A percentile compares a stretch with the other conserved stretches of the same genome.
Evolutionary conservation across 2,797 vertebrate species (phyloP).

Genomic region (Lagodon rhomboides): DNA sequence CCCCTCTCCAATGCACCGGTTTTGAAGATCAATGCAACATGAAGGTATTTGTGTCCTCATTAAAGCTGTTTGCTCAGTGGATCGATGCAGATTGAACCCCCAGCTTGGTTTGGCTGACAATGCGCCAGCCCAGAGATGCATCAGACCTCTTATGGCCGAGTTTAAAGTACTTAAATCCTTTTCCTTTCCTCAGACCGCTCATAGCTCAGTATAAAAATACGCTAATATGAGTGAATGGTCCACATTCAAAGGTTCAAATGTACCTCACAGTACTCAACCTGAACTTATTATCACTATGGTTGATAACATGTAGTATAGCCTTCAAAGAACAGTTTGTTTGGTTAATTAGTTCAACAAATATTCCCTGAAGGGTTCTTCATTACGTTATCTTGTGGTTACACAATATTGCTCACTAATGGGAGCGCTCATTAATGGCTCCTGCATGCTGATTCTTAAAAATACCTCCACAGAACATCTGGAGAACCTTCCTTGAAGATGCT

Average conservation of each 20-base stretch:
- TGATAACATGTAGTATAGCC: not conserved
- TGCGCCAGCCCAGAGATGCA: not conserved
- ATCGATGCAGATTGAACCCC: constrained; percentile 65
- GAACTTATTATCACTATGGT: not conserved
- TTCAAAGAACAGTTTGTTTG: constrained; percentile 29
- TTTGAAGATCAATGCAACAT: constrained; percentile 80
- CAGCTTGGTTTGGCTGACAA: constrained; percentile 38
- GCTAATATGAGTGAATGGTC: not conserved
- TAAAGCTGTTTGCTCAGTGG: constrained; percentile 74
- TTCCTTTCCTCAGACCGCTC: not conserved
- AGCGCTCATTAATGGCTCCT: not conserved
- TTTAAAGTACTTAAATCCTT: constrained; percentile 21
- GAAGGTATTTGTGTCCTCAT: constrained; percentile 82
- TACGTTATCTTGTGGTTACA: not conserved
- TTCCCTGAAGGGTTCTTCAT: constrained; percentile 36
- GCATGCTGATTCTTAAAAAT: not conserved
- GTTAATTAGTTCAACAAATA: constrained; percentile 60
- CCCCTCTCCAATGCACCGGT: constrained; percentile 49
- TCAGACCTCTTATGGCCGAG: not conserved
- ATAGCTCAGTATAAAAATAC: not conserved
- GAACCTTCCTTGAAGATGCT: constrained; percentile 1
- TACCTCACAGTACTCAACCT: not conserved
- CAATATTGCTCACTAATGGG: constrained; percentile 3
- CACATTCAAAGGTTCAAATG: not conserved
- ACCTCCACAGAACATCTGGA: not conserved